phyloP scores from a whole-genome alignment of 2,113 vertebrate genomes.

The Odobenus rosmarus region DNA sequence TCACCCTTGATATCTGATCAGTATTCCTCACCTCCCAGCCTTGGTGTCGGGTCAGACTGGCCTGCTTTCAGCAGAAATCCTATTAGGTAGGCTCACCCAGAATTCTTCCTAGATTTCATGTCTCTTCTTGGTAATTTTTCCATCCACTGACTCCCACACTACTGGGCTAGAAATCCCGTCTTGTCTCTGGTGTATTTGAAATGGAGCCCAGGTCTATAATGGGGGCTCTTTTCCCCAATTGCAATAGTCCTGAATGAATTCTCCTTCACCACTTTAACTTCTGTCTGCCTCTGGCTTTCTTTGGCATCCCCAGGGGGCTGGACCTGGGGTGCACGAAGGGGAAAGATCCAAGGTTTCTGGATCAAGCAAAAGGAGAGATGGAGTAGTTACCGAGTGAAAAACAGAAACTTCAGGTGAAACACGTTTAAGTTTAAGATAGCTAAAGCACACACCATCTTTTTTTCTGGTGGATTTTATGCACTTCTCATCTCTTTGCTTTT shows the following conservation, averaged over 20 bases:
- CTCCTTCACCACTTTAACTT: background rate
- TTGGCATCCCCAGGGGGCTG: background rate
- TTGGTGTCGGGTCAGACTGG: background rate
- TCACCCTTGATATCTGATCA: background rate
- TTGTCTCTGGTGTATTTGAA: background rate
- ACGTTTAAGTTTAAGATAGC: background rate
- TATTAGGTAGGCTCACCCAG: background rate
- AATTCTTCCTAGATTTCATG: accelerated
- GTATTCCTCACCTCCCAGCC: background rate
- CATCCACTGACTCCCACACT: background rate
- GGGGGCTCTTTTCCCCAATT: background rate
- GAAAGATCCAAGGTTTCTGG: background rate
- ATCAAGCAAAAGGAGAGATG: background rate
- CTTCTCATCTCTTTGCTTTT: background rate
- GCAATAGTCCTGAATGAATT: background rate
- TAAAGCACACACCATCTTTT: background rate
- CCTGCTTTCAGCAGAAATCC: background rate
- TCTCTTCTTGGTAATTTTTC: background rate
- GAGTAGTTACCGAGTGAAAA: background rate
- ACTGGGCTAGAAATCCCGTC: background rate
- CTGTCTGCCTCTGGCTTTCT: background rate
- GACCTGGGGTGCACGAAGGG: background rate
- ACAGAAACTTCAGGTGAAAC: background rate
- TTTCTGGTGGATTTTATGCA: background rate
- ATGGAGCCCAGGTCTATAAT: background rate